Conservation (phyloP, 2,888 invertebrate species). For the Drosophila phalerata region DNA sequence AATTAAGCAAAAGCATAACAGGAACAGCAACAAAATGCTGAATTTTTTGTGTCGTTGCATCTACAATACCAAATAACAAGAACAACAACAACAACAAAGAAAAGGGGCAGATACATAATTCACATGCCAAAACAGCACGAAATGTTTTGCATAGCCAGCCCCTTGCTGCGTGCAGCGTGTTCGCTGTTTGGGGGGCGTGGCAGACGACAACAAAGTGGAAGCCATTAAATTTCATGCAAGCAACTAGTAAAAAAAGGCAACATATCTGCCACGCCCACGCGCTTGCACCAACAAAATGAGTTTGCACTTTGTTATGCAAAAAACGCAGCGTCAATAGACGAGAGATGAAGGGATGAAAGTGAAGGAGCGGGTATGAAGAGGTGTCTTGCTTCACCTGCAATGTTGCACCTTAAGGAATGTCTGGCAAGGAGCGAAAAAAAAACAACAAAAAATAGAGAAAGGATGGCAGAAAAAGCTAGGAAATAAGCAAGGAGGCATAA, state of each 20-base stretch:
- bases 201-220: slow-evolving; percentile 79
- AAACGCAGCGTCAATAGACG: slow-evolving; percentile 45
- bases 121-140: slow-evolving; percentile 79
- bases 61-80: slow-evolving; percentile 19
- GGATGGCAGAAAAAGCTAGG: background rate
- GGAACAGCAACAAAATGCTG: background rate
- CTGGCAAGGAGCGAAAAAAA: slow-evolving; percentile 34
- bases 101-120: slow-evolving; percentile 71
- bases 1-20: slow-evolving; percentile 57
- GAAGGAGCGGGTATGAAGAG: background rate
- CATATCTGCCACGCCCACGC: slow-evolving; percentile 77
- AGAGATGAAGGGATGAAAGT: background rate
- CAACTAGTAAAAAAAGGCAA: slow-evolving; percentile 64
- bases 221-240: slow-evolving; percentile 82
- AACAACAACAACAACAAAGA: slow-evolving; percentile 11
- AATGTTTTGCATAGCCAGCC: slow-evolving; percentile 66
- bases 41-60: slow-evolving; percentile 37
- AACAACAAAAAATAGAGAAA: slow-evolving; percentile 10
- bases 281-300: slow-evolving; percentile 76
- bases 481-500: slow-evolving; percentile 57
- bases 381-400: slow-evolving; percentile 57
- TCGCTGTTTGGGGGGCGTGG: slow-evolving; percentile 44
- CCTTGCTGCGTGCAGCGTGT: slow-evolving; percentile 27
- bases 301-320: slow-evolving; percentile 82
- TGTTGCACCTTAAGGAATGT: slow-evolving; percentile 77